Conservation (phyloP, 1,140 invertebrate species). For the Bilobella aurantiaca region DNA sequence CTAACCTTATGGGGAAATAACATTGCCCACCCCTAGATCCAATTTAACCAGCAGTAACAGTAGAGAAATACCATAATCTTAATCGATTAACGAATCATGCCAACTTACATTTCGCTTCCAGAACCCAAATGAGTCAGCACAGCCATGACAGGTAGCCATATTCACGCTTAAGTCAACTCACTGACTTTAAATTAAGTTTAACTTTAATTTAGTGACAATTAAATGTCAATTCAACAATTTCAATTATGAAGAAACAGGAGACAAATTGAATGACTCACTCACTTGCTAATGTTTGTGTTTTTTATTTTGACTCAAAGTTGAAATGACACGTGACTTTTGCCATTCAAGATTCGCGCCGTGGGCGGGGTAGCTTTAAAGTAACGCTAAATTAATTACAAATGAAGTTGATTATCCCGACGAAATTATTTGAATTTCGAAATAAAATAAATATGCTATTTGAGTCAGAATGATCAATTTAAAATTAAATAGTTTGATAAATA, state of each 20-base stretch:
- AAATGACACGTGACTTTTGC: neutral
- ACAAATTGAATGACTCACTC: neutral
- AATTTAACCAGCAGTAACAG: neutral
- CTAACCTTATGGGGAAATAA: no score
- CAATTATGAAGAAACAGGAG: no score
- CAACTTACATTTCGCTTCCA: slow-evolving; percentile 25
- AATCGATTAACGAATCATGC: neutral
- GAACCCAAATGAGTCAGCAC: slow-evolving; percentile 26
- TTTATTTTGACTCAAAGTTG: neutral
- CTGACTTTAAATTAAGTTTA: neutral
- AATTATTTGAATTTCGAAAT: no score
- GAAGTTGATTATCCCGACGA: no score
- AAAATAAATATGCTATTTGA: no score
- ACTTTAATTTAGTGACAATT: neutral
- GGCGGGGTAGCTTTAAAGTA: no score
- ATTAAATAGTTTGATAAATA: no score
- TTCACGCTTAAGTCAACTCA: neutral
- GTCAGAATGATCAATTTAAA: no score
- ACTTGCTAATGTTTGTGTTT: neutral
- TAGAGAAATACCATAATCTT: neutral
- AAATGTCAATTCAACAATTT: no score
- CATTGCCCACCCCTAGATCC: no score
- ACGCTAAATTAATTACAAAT: no score
- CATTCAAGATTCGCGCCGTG: neutral
- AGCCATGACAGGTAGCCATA: slow-evolving; percentile 26